Conservation (phyloP, 2,113 vertebrate genomes). For the Poeciliopsis prolifica region DNA sequence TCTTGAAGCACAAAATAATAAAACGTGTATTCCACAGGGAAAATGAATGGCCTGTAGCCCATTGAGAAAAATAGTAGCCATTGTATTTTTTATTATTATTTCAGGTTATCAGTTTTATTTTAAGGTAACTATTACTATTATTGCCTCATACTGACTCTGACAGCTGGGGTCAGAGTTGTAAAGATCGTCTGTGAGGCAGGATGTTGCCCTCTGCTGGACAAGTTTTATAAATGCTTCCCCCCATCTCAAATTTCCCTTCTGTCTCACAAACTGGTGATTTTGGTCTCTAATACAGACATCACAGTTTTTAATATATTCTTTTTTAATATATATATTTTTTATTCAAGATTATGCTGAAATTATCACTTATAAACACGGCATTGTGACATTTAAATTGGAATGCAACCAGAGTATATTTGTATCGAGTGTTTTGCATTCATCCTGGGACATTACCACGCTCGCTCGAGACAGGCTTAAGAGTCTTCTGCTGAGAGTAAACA, state of each 20-base stretch:
- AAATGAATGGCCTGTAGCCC: conserved; percentile 25
- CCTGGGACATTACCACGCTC: conserved; percentile 18
- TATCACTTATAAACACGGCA: neutral
- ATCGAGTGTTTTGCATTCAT: conserved; percentile 7
- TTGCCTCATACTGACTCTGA: conserved; percentile 39
- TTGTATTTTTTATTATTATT: conserved; percentile 19
- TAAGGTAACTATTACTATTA: conserved; percentile 1
- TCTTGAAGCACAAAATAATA: conserved; percentile 24
- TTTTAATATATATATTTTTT: neutral
- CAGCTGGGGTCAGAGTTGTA: conserved; percentile 23
- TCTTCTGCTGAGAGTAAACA: conserved; percentile 52
- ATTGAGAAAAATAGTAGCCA: conserved; percentile 6
- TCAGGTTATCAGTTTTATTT: conserved; percentile 39
- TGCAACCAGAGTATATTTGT: conserved; percentile 6
- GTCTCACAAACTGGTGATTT: neutral
- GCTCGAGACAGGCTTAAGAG: conserved; percentile 22
- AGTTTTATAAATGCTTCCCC: neutral
- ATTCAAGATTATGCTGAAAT: neutral
- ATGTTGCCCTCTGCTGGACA: conserved; percentile 71
- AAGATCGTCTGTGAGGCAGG: conserved; percentile 43
- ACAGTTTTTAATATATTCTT: neutral
- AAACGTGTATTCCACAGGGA: conserved; percentile 3
- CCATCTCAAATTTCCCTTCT: neutral
- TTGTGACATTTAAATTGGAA: neutral
- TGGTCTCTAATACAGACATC: neutral